Evolutionary conservation across 1,140 invertebrate species (phyloP).

Genomic region (Drosophila nikananu): DNA sequence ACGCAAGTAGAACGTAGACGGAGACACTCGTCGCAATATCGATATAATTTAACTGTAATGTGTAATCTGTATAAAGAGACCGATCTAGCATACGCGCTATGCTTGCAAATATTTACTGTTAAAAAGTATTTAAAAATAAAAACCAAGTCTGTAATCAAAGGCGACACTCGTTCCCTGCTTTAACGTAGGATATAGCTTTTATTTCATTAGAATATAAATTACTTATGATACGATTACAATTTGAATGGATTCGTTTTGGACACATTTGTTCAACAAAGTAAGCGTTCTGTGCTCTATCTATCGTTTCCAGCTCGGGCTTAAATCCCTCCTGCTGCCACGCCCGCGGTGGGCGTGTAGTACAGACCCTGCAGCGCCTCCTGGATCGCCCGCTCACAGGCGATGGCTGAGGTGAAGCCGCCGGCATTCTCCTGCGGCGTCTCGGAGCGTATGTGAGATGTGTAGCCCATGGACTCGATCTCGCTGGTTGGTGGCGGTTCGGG

Average conservation of each 20-base stretch:
- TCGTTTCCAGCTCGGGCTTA: background rate
- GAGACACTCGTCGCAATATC: conserved; percentile 53
- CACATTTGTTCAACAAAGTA: conserved; percentile 69
- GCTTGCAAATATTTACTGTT: conserved; percentile 70
- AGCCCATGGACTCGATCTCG: conserved; percentile 90
- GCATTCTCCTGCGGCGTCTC: conserved; percentile 92
- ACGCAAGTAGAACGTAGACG: conserved; percentile 66
- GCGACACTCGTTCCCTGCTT: background rate
- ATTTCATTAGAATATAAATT: conserved; percentile 27
- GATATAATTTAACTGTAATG: conserved; percentile 55
- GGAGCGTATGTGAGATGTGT: conserved; percentile 90
- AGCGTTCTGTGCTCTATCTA: conserved; percentile 60
- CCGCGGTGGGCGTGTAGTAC: conserved; percentile 87
- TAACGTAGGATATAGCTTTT: conserved; percentile 30
- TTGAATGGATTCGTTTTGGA: conserved; percentile 42
- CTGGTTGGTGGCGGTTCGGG: conserved; percentile 89
- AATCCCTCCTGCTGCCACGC: conserved; percentile 64
- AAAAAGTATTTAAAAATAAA: conserved; percentile 73
- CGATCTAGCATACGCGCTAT: conserved; percentile 51
- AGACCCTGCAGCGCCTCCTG: conserved; percentile 96
- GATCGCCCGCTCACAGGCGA: conserved; percentile 94
- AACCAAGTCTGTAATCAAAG: conserved; percentile 74
- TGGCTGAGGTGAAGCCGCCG: conserved; percentile 93
- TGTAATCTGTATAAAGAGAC: conserved; percentile 60
- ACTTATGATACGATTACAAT: conserved; percentile 39